Base-by-base conservation (phyloP, 2,113 vertebrate species). In the Mesoclemmys tuberculata region DNA sequence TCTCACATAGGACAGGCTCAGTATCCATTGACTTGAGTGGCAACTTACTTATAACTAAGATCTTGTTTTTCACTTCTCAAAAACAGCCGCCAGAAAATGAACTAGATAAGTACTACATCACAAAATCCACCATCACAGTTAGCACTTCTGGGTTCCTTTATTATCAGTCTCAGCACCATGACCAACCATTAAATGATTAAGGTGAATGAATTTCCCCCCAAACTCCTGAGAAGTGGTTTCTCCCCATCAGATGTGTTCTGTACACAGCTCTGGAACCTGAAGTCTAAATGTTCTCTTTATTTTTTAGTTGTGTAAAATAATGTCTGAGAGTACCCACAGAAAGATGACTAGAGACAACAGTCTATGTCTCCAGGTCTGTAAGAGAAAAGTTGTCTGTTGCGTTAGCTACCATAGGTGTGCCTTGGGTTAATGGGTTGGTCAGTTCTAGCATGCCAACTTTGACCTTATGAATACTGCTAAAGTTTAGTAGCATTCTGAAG, bases 401-500 rank as follows among this genome's bases (percentile, higher is more conserved):
- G 19, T 51, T 31, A 80, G 18, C 8, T 52, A n/a, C 49, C 26
- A 10, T 51, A n/a, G 48, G 4, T 83, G 13, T 48, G 10, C 27
- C 16, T 19, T 61, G 18, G 19, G 29, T 61, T 48, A 64, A 61
- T 41, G 10, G 82, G 18, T 21, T 31, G 27, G 44, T 61, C 41
- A 38, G 24, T 46, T 84, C 56, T 44, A 22, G 29, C 56, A 44
- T 26, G 41, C 41, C 56, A 41, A 10, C 27, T 88, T 91, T 94
- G 93, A 95, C 85, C 79, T 94, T 96, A 91, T 96, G 90, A 93
- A 91, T 79, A 79, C 41, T 81, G 10, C 21, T 92, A 81, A 79
- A 44, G 35, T 90, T 96, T 93, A 93, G 91, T 46, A 87, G 61
- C 11, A 52, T 89, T 92, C 95, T 90, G 64, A 94, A 89, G 55